A percentile compares a stretch with the other conserved stretches of the same genome.
phyloP scores from a whole-genome alignment of 92 coral and sea anemone genomes.

The Scolanthus callimorphus region DNA sequence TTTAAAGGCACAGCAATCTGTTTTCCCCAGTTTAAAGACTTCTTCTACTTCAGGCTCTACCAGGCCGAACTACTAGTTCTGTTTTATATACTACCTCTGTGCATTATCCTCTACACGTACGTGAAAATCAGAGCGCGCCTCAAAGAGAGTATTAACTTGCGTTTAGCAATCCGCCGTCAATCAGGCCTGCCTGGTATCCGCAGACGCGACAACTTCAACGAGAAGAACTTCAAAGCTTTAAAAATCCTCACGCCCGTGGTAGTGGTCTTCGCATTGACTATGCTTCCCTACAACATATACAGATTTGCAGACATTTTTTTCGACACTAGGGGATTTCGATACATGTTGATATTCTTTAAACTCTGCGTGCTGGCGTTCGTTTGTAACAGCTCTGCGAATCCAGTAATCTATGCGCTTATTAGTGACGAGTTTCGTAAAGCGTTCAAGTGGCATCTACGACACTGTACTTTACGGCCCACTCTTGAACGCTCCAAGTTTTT shows the following conservation, averaged over 20 bases:
- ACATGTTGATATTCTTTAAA: constrained; percentile 66
- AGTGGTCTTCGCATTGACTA: constrained; percentile 61
- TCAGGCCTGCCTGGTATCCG: constrained; percentile 26
- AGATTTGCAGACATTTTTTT: constrained; percentile 64
- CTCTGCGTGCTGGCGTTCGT: constrained; percentile 70
- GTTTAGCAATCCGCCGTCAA: constrained; percentile 61
- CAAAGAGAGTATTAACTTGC: constrained; percentile 67
- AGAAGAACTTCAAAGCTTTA: constrained; percentile 63
- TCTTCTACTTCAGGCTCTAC: constrained; percentile 48
- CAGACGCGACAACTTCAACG: constrained; percentile 30
- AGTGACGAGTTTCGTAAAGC: constrained; percentile 88
- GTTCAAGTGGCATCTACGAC: constrained; percentile 63
- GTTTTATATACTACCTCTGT: constrained; percentile 63
- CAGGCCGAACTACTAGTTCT: constrained; percentile 56
- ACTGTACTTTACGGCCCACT: constrained; percentile 21
- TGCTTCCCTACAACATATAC: constrained; percentile 73
- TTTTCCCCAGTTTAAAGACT: constrained; percentile 53
- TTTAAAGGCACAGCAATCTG: constrained; percentile 33
- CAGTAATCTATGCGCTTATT: constrained; percentile 79
- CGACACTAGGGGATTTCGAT: constrained; percentile 45
- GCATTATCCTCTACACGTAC: constrained; percentile 54
- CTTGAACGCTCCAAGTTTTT: constrained; percentile 21
- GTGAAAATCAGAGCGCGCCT: constrained; percentile 73
- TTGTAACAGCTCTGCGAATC: constrained; percentile 92
- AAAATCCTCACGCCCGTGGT: constrained; percentile 72